Percentiles rank a stretch among this genome's conserved stretches.
Conservation (phyloP, 1,140 invertebrate species). For the Papilio dardanus region DNA sequence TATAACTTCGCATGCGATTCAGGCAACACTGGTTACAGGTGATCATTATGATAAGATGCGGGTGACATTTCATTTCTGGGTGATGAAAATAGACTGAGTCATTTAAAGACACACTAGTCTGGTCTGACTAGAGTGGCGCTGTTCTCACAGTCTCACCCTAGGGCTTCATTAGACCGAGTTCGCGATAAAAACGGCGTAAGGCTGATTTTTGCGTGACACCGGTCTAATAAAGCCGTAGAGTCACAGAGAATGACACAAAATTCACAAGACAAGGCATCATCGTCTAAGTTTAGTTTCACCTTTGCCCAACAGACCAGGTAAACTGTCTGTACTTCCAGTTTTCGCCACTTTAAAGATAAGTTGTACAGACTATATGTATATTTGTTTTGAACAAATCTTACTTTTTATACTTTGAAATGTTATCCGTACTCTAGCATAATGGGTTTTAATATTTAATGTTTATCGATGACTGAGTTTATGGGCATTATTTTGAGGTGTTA, state of each 20-base stretch:
- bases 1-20: slow-evolving; percentile 11
- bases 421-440: not conserved
- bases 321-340: not conserved
- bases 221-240: too few species aligned
- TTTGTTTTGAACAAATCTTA: not conserved
- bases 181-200: too few species aligned
- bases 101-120: not conserved
- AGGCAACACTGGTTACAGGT: slow-evolving; percentile 6
- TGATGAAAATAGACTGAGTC: not conserved
- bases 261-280: not conserved
- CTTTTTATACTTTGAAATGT: not conserved
- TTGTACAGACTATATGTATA: not conserved
- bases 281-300: not conserved
- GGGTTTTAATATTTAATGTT: not conserved
- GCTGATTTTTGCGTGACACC: too few species aligned
- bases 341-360: not conserved
- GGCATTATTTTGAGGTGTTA: slow-evolving; percentile 70
- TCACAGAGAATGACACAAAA: not conserved
- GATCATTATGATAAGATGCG: not conserved
- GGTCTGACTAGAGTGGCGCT: not conserved
- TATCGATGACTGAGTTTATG: slow-evolving; percentile 53
- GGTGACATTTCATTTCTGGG: slow-evolving; percentile 1
- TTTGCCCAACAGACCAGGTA: not conserved
- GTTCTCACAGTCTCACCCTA: too few species aligned
- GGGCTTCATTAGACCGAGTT: too few species aligned